Percentiles rank a stretch among this genome's conserved stretches.
Conservation (phyloP, 92 coral and sea anemone species). For the Blastomussa wellsi region DNA sequence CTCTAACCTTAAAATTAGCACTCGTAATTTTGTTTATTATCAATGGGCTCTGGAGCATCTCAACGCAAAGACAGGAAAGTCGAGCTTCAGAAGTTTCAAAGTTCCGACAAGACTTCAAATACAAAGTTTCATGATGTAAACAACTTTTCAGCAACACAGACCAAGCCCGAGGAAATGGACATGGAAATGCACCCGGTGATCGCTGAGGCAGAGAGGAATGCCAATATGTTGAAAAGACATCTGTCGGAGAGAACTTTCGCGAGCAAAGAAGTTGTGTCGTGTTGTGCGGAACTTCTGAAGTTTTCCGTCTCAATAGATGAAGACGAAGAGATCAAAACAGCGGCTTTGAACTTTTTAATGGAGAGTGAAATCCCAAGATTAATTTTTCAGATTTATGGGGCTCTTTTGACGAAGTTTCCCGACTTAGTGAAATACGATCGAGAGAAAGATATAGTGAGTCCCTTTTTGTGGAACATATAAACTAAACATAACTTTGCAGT, state of each 20-base stretch:
- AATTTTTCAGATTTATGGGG: slow-evolving; percentile 4
- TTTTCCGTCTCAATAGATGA: slow-evolving; percentile 25
- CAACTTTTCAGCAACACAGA: neutral
- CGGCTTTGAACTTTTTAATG: slow-evolving; percentile 4
- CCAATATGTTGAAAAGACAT: neutral
- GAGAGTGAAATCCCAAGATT: neutral
- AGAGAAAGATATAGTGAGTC: slow-evolving; percentile 16
- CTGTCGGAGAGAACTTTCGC: slow-evolving; percentile 21
- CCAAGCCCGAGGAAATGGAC: neutral
- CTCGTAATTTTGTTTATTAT: neutral
- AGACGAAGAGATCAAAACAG: slow-evolving; percentile 5
- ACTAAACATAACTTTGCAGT: neutral
- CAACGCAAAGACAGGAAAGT: neutral
- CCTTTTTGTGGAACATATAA: neutral
- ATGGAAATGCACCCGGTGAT: neutral
- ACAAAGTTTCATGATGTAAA: neutral
- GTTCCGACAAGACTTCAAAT: neutral
- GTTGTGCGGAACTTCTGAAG: slow-evolving; percentile 23
- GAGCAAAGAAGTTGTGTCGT: slow-evolving; percentile 2
- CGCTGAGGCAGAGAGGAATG: neutral
- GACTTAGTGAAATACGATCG: slow-evolving; percentile 11
- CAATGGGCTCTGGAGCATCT: slow-evolving; percentile 28
- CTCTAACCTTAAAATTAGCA: neutral
- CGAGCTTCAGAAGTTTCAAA: neutral
- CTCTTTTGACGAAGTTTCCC: slow-evolving; percentile 11